phyloP scores from a whole-genome alignment of 2,888 invertebrate species.

The Galerucella calmariensis region DNA sequence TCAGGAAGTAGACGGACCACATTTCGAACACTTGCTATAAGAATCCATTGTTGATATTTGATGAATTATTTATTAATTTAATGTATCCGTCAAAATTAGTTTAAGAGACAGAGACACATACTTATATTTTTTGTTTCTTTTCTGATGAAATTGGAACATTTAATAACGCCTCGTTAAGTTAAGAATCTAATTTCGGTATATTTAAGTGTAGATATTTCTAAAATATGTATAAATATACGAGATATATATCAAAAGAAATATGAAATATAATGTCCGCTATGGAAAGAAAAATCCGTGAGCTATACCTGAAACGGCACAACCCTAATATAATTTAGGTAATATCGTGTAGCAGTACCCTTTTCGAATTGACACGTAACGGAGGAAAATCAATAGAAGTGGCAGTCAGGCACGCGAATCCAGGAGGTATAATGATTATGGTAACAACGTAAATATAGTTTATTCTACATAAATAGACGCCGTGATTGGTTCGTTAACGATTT shows the following conservation, averaged over 20 bases:
- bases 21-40: too few relatives aligned
- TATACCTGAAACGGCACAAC: constrained; percentile 30
- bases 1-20: too few relatives aligned
- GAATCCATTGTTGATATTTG: too few relatives aligned
- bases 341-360: constrained; percentile 49
- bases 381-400: constrained; percentile 49
- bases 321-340: constrained; percentile 49
- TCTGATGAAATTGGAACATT: not conserved
- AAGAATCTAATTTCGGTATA: not conserved
- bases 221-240: constrained; percentile 31
- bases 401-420: constrained; percentile 51
- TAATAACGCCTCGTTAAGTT: not conserved
- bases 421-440: constrained; percentile 43
- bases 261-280: constrained; percentile 28
- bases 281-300: constrained; percentile 14
- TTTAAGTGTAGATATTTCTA: constrained; percentile 15
- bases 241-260: constrained; percentile 32
- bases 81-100: too few relatives aligned
- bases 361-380: constrained; percentile 53
- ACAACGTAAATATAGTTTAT: constrained; percentile 46
- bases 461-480: constrained; percentile 43
- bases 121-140: too few relatives aligned
- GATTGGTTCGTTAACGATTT: constrained; percentile 45
- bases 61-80: too few relatives aligned
- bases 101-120: too few relatives aligned